Percentiles rank a stretch among this genome's conserved stretches.
Conservation (phyloP, 2,888 invertebrate species). For the Pyrrhia umbra region DNA sequence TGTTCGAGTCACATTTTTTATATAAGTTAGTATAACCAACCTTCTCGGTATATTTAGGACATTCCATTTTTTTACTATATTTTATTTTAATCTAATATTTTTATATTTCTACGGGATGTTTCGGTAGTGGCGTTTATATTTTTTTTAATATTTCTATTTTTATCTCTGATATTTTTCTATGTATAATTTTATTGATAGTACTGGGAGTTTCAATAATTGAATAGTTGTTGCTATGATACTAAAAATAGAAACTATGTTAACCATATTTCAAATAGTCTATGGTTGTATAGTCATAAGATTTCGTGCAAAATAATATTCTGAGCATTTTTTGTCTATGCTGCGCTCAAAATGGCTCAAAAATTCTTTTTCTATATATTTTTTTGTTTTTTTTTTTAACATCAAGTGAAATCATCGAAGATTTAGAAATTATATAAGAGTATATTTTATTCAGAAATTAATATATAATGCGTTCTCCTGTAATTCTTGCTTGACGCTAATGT, state of each 20-base stretch:
- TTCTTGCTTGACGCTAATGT: conserved; percentile 66
- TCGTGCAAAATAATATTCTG: conserved; percentile 37
- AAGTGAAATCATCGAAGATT: conserved; percentile 64
- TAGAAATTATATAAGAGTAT: conserved; percentile 48
- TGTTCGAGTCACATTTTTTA: conserved; percentile 13
- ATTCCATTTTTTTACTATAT: conserved; percentile 52
- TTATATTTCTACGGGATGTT: conserved; percentile 41
- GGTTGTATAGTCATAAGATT: conserved; percentile 49
- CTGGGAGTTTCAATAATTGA: conserved; percentile 15
- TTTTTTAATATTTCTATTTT: conserved; percentile 29
- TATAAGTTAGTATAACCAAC: conserved; percentile 1
- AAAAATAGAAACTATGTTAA: conserved; percentile 56
- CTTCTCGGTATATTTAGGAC: conserved; percentile 30
- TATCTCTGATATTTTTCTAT: conserved; percentile 25
- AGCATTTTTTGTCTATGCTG: conserved; percentile 52
- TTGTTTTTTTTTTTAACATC: conserved; percentile 22
- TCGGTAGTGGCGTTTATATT: conserved; percentile 59
- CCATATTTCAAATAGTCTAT: conserved; percentile 56
- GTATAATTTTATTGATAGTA: conserved; percentile 18
- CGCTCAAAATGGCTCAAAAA: conserved; percentile 70
- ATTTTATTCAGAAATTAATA: conserved; percentile 65
- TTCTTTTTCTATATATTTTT: conserved; percentile 35
- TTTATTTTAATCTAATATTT: conserved; percentile 10
- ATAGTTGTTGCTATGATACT: conserved; percentile 37
- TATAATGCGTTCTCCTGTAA: conserved; percentile 57